Conservation (phyloP, 1,140 invertebrate species). For the Drosophila sulfurigaster region DNA sequence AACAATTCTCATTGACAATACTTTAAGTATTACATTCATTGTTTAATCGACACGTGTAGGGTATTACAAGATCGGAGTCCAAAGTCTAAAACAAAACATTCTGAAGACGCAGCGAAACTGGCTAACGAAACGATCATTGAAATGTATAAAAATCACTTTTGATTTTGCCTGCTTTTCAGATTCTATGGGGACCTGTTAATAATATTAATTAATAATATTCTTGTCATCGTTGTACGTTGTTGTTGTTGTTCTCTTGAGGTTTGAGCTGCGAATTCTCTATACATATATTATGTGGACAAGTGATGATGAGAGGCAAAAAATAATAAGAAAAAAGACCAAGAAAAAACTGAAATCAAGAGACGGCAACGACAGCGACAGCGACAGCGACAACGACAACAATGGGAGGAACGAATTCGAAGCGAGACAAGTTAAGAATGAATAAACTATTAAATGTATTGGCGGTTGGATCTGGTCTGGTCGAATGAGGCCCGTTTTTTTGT, state of each 20-base stretch:
- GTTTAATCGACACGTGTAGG: not conserved
- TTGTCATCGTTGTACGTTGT: conserved; percentile 40
- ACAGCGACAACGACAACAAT: conserved; percentile 19
- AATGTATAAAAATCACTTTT: conserved; percentile 77
- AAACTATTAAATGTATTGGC: conserved; percentile 76
- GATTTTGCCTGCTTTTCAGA: conserved; percentile 56
- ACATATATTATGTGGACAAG: conserved; percentile 33
- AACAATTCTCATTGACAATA: not conserved
- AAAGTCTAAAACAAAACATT: not conserved
- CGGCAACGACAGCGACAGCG: conserved; percentile 33
- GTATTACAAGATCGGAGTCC: conserved; percentile 13
- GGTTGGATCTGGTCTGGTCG: conserved; percentile 16
- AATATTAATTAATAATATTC: conserved; percentile 83
- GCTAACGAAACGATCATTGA: conserved; percentile 52
- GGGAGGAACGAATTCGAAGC: conserved; percentile 13
- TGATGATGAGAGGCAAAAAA: conserved; percentile 46
- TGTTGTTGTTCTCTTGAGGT: conserved; percentile 16
- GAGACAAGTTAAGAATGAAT: conserved; percentile 81
- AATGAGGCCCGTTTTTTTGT: conserved; percentile 23
- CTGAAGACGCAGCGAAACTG: conserved; percentile 32
- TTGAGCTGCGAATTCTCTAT: conserved; percentile 59
- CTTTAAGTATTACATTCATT: not conserved
- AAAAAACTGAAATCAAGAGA: conserved; percentile 41
- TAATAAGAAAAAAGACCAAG: conserved; percentile 36
- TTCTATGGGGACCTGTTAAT: conserved; percentile 70